Conservation (phyloP, 1,140 invertebrate species). For the Dufourea novaeangliae region DNA sequence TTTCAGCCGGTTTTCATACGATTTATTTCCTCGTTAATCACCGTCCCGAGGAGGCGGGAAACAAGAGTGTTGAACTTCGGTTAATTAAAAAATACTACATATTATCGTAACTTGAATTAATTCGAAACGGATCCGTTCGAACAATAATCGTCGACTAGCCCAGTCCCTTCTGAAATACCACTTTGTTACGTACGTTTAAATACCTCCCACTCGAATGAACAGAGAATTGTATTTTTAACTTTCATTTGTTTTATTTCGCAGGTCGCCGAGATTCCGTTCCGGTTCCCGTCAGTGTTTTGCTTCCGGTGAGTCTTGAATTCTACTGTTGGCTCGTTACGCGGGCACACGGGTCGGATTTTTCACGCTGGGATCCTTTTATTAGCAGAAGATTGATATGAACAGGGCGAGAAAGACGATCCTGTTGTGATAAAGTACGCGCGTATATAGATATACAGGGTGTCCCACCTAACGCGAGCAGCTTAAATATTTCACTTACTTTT, state of each 20-base stretch:
- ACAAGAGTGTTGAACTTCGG: neutral
- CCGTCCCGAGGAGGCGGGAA: no score
- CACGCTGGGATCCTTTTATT: no score
- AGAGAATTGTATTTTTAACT: neutral
- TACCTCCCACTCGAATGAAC: neutral
- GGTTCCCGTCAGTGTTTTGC: no score
- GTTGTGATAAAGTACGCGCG: no score
- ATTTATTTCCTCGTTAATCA: constrained; percentile 4
- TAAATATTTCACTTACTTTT: no score
- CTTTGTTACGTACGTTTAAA: neutral
- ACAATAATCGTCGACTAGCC: neutral
- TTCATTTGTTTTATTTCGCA: constrained; percentile 2
- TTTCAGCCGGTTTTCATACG: neutral
- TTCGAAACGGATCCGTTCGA: neutral
- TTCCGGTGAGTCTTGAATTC: constrained; percentile 34
- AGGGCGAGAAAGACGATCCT: no score
- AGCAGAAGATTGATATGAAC: no score
- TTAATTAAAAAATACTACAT: neutral
- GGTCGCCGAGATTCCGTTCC: neutral
- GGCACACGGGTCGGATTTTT: no score
- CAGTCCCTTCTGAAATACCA: neutral
- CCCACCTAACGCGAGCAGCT: no score
- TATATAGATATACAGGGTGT: no score
- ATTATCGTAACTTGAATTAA: neutral
- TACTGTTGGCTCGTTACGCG: no score